These are phyloP conservation scores for Ephialtes manifestator DNA, from an alignment of 2,888 invertebrate genomes.

Conservation along the genomic window DNA sequence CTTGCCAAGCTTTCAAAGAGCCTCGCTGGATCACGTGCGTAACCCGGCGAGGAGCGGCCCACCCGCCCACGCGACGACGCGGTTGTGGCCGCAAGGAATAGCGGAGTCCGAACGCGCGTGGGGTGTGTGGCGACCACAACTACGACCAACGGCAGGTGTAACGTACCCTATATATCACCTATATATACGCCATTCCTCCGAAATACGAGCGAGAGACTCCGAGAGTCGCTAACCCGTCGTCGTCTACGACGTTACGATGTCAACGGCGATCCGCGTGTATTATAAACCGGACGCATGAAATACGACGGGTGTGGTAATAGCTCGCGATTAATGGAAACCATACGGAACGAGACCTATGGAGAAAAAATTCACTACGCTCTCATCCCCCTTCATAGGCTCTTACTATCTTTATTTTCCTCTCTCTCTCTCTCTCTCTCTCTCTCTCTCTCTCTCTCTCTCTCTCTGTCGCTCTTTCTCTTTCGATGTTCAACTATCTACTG, in stretches of 20 bases:
- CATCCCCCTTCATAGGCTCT: not conserved
- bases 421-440: not conserved
- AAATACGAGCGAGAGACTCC: conserved; percentile 1
- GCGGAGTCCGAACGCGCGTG: conserved; percentile 56
- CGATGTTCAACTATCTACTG: conserved; percentile 1
- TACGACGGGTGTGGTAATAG: conserved; percentile 70
- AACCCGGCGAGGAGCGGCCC: conserved; percentile 78
- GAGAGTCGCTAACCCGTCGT: conserved; percentile 29
- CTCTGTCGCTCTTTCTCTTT: not conserved
- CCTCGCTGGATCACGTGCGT: conserved; percentile 70
- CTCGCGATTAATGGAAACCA: conserved; percentile 65
- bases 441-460: not conserved
- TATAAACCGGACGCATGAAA: conserved; percentile 59
- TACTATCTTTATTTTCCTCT: not conserved
- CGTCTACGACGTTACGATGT: conserved; percentile 21
- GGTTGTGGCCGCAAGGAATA: conserved; percentile 52
- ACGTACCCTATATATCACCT: conserved; percentile 9
- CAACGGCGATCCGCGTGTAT: not conserved
- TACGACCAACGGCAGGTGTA: conserved; percentile 55
- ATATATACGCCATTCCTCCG: conserved; percentile 30
- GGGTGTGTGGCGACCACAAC: conserved; percentile 68
- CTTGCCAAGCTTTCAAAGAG: conserved; percentile 2
- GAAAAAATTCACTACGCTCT: not conserved
- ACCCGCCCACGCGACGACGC: conserved; percentile 76
- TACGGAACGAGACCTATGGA: not conserved